Conservation (phyloP, 2,113 vertebrate genomes). For the Eurypyga helias region DNA sequence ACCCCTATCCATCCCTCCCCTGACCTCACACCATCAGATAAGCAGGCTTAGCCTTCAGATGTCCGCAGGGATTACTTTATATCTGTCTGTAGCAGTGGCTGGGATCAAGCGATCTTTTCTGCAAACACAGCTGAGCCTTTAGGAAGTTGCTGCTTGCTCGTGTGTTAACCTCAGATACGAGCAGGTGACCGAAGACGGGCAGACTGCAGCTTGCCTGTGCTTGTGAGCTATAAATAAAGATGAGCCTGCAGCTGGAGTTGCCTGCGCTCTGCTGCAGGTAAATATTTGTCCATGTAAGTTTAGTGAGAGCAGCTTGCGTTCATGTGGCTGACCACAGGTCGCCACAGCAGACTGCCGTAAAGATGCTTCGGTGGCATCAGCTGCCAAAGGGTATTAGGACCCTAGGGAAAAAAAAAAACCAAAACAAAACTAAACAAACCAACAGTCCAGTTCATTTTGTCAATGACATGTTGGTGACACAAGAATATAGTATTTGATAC, state of each 20-base stretch:
- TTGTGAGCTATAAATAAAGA: constrained; percentile 10
- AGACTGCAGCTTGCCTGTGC: neutral
- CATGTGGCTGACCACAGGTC: neutral
- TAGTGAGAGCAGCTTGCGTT: neutral
- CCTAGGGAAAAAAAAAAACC: neutral
- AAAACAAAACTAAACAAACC: neutral
- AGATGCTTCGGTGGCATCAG: neutral
- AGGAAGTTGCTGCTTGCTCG: constrained; percentile 7
- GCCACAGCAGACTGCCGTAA: neutral
- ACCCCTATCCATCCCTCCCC: neutral
- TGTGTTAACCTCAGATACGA: neutral
- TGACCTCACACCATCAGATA: neutral
- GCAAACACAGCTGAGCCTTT: constrained; percentile 13
- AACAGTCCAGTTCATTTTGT: neutral
- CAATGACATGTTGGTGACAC: neutral
- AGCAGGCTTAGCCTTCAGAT: neutral
- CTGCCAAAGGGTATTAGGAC: neutral
- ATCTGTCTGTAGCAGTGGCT: neutral
- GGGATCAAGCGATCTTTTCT: constrained; percentile 7
- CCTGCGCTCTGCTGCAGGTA: constrained; percentile 25
- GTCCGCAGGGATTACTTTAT: neutral
- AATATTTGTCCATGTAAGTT: neutral
- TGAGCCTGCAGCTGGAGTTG: neutral
- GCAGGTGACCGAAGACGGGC: neutral
- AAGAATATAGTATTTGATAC: neutral